phyloP scores from a whole-genome alignment of 2,113 vertebrate species.

The Scophthalmus maximus region DNA sequence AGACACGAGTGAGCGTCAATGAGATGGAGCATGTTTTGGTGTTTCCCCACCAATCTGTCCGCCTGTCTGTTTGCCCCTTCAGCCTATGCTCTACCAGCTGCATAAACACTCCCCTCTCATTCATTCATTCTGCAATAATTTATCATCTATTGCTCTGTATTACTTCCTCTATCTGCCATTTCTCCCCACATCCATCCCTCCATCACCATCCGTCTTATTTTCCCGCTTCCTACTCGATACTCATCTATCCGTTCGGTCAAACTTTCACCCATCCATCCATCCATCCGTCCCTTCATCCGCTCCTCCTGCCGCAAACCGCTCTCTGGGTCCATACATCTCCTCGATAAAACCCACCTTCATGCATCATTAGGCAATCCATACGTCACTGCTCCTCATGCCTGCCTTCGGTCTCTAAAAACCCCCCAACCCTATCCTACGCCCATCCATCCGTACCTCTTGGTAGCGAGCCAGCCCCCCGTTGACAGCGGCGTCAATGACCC shows the following conservation, averaged over 20 bases:
- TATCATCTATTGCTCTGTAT: slow-evolving; percentile 14
- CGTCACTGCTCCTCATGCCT: slow-evolving; percentile 39
- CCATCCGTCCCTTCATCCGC: slow-evolving; percentile 33
- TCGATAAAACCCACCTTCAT: slow-evolving; percentile 65
- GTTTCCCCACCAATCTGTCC: background rate
- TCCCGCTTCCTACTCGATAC: slow-evolving; percentile 14
- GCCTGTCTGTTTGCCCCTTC: background rate
- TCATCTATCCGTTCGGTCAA: slow-evolving; percentile 39
- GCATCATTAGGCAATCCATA: slow-evolving; percentile 68
- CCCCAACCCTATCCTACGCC: slow-evolving; percentile 33
- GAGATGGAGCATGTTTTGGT: background rate
- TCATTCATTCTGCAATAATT: slow-evolving; percentile 32
- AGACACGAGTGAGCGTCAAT: slow-evolving; percentile 26
- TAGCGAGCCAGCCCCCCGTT: slow-evolving; percentile 97
- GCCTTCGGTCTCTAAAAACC: slow-evolving; percentile 42
- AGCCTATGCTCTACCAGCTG: slow-evolving; percentile 13
- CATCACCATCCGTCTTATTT: slow-evolving; percentile 42
- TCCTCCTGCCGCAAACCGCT: slow-evolving; percentile 23
- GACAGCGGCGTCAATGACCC: slow-evolving; percentile 97
- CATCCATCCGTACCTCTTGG: slow-evolving; percentile 88
- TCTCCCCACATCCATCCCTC: slow-evolving; percentile 34
- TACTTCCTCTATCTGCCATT: slow-evolving; percentile 19
- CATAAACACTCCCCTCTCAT: slow-evolving; percentile 36
- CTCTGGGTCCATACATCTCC: slow-evolving; percentile 34
- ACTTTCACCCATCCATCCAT: slow-evolving; percentile 26